Base-by-base conservation (phyloP, 2,113 vertebrate genomes). In the Coptodon rendalli region DNA sequence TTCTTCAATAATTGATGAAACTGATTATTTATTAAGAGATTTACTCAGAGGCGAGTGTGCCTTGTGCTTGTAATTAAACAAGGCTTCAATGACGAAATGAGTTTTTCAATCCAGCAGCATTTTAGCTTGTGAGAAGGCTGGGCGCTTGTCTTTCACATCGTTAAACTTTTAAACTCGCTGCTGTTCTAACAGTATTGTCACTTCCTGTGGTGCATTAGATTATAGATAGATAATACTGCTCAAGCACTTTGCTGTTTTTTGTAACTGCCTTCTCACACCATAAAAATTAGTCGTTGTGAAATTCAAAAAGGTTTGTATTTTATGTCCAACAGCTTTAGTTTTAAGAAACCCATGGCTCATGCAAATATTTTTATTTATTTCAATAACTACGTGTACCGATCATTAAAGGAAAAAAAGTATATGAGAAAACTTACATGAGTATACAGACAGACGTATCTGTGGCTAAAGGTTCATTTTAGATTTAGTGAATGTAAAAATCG, bases 1-100 rank as follows among this genome's bases (percentile, higher is more conserved):
- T 31, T 50, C 43, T 50, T 78, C 16, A 31, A 50, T 78, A 78
- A 78, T 78, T 78, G 16, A 78, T 78, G 43, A 31, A 78, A 78
- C 43, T 50, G 43, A 78, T 78, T 50, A 78, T 50, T 78, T 78
- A 78, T 78, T 78, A 50, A 78, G 71, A 19, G 0, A 78, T 78
- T 50, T 45, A 50, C 24, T 78, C 22, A 78, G 43, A 78, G 24
- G 43, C 6, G 3, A 48, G 43, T 12, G 43, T 50, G 43, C 14
- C 71, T 29, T 76, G 24, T 11, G 43, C 16, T 10, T 50, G 16
- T 31, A 50, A 50, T 50, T 78, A 31, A 50, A 50, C 24, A 50
- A 50, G 24, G 9, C 71, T 31, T 78, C 43, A 50, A 3, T 0
- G 24, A 48, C 6, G 24, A 48, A 50, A 45, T 50, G 31, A 19